A percentile compares a stretch with the other conserved stretches of the same genome.
Evolutionary conservation across 2,888 invertebrate species (phyloP).

Genomic region (Cantharis lateralis): DNA sequence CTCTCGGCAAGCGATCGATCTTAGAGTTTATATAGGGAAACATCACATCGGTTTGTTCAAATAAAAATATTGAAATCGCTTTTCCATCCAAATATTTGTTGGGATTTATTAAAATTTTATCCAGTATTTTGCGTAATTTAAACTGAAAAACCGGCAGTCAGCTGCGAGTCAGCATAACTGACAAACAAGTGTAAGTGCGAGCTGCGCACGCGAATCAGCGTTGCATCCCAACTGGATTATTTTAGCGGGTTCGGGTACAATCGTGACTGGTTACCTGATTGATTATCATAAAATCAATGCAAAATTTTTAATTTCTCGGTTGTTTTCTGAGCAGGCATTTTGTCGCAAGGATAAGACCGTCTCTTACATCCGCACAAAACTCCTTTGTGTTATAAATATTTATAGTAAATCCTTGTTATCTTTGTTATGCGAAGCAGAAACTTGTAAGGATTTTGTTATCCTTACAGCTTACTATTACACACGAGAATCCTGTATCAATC

Average conservation of each 20-base stretch:
- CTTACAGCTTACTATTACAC: not conserved
- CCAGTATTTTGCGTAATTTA: not conserved
- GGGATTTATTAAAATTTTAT: not conserved
- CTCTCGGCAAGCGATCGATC: not conserved
- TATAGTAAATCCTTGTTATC: not conserved
- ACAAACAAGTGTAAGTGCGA: too few relatives aligned
- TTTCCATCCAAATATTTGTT: not conserved
- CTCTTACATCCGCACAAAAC: not conserved
- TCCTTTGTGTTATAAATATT: not conserved
- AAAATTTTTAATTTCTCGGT: too few relatives aligned
- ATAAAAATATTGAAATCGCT: not conserved
- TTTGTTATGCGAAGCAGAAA: not conserved
- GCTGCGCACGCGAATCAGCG: too few relatives aligned
- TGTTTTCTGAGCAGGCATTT: not conserved
- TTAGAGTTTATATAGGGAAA: not conserved
- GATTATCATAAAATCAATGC: too few relatives aligned
- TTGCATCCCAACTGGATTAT: too few relatives aligned
- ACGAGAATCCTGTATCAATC: not conserved
- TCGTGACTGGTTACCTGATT: too few relatives aligned
- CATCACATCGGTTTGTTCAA: not conserved
- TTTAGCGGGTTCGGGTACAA: too few relatives aligned
- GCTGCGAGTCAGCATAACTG: too few relatives aligned
- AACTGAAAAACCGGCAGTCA: too few relatives aligned
- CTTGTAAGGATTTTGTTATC: not conserved
- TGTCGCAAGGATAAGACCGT: not conserved